Percentiles rank a stretch among this genome's conserved stretches.
These are phyloP conservation scores for Kryptopterus vitreolus DNA, from an alignment of 2,797 vertebrate genomes.

Conservation along the genomic window DNA sequence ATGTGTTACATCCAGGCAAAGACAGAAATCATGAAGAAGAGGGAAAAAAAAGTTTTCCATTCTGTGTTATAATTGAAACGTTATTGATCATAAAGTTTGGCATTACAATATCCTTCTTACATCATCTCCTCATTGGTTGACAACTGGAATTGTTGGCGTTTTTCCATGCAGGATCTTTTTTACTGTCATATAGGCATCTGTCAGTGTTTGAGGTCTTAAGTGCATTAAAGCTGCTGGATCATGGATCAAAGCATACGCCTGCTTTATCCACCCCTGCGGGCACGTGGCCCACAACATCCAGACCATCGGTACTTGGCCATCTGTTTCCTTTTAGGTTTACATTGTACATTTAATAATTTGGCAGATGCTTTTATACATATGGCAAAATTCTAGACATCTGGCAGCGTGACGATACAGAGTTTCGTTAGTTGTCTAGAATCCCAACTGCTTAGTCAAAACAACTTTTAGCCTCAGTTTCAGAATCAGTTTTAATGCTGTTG, in stretches of 20 bases:
- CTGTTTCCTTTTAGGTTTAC: slow-evolving; percentile 13
- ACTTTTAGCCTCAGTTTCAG: slow-evolving; percentile 68
- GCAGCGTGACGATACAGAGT: background rate
- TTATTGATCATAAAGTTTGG: too few relatives aligned
- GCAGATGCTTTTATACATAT: background rate
- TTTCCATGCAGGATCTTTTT: background rate
- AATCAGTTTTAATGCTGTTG: slow-evolving; percentile 40
- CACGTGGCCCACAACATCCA: slow-evolving; percentile 72
- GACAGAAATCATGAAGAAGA: background rate
- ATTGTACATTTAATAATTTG: background rate
- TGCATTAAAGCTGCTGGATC: slow-evolving; percentile 2
- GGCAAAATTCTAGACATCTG: background rate
- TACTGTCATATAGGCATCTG: background rate
- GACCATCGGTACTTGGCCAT: slow-evolving; percentile 3
- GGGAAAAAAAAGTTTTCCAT: background rate
- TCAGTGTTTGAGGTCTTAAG: background rate
- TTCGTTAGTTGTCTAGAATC: background rate
- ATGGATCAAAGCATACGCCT: background rate
- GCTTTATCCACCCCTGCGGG: slow-evolving; percentile 44
- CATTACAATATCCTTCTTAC: background rate
- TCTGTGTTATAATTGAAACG: background rate
- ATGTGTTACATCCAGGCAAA: background rate
- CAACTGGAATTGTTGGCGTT: background rate
- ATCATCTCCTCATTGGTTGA: background rate
- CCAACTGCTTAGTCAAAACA: slow-evolving; percentile 30